Base-by-base conservation (phyloP, 1,140 invertebrate genomes). In the Sitodiplosis mosellana region DNA sequence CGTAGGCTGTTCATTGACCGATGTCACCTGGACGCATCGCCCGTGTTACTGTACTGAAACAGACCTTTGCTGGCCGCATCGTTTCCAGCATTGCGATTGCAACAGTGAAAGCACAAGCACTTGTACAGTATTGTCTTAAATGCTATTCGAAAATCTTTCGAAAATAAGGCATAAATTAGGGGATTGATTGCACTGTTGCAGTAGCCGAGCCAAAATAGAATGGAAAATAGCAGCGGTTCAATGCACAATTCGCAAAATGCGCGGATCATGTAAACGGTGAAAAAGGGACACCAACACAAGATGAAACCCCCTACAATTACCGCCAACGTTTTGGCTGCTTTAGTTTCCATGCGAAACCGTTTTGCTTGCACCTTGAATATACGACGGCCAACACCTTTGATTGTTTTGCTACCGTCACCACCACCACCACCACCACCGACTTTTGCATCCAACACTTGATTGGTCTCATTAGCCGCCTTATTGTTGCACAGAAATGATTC, bases 271-370 rank as follows among this genome's bases (percentile, higher is more conserved):
- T 89, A 89, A 22, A 84, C 76, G 1, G 84, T 71, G 65, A 91
- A 92, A 63, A 88, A 87, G 2, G 83, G 83, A 27, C 83, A 59
- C 84, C 84, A 88, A 52, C 87, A 92, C 1, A 83, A 73, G 1
- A 91, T 75, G 60, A 91, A 92, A 7, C 83, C 84, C 2, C 87
- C 87, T 2, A 91, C 85, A 2, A 91, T 87, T 3, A 91, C 75
- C 15, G 84, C 85, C 19, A 92, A 65, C 0, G 87, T 91, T 59
- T 87, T 81, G 11, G 87, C 85, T 0, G 87, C 87, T 66, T 87
- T 86, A 1, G 77, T 79, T 54, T 91, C 87, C 50, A 83, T 71
- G 48, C 76, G 66, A 49, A 81, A 69, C 4, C 77, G 76, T 12
- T 76, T 77, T 2, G 78, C 77, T 46, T 64, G 62, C 18, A 63